Base-by-base conservation (phyloP, 2,888 invertebrate genomes). In the Villa cingulata region DNA sequence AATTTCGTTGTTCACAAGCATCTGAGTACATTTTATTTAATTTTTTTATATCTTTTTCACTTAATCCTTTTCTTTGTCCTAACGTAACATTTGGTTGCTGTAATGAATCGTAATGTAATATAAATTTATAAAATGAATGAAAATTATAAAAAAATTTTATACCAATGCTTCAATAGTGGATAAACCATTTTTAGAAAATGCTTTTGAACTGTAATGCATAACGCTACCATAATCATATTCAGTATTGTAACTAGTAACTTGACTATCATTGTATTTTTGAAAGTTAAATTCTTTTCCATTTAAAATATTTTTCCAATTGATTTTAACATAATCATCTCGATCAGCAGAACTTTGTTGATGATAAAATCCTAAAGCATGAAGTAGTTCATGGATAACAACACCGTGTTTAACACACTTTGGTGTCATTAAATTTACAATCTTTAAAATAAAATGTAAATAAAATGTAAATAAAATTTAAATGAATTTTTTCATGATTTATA, bases 311-410 rank as follows among this genome's bases (percentile, higher is more conserved):
- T 74, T 61, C 68, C 80, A 84, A 10, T 74, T 69, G 19, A 88
- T 75, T 5, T 63, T 66, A 4, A 83, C 81, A 59, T 71, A 82
- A 43, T 76, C 72, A 58, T 87, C 86, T 1, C 87, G 71, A 57
- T 87, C 86, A 29, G 74, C 75, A 10, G 87, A 75, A 59, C 83
- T 86, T 65, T 88, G 88, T 58, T 88, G 87, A 60, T 88, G 88
- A 60, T 84, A 70, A 63, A 88, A 88, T 1, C 87, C 87, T 14
- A 81, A 59, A 0, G 81, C 83, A 58, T 88, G 88, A 72, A 87
- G 79, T 51, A 87, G 66, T 63, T 88, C 88, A 58, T 88, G 88
- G 17, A 86, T 70, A 0, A 83, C 74, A 0, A 86, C 87, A 10
- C 87, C 87, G 51, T 78, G 76, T 61, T 79, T 80, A 1, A 83